Evolutionary conservation across 1,140 invertebrate species (phyloP).

Genomic region (Diploscapter pachys): DNA sequence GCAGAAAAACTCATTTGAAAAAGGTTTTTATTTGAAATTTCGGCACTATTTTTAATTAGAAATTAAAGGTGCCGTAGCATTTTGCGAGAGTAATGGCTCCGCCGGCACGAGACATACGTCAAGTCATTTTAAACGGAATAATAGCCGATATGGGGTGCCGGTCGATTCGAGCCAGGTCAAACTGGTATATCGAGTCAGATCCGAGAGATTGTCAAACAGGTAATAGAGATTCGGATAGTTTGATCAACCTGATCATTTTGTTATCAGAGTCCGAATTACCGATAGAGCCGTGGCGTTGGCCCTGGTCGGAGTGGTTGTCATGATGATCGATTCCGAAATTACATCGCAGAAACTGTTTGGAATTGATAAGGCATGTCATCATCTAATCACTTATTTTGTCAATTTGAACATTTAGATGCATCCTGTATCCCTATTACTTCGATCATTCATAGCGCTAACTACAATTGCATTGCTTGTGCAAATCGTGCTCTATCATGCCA

Average conservation of each 20-base stretch:
- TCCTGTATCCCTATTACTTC: conserved; percentile 43
- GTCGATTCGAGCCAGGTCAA: conserved; percentile 53
- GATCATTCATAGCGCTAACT: conserved; percentile 46
- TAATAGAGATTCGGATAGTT: background rate
- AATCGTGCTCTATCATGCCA: conserved; percentile 53
- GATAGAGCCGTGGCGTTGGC: conserved; percentile 20
- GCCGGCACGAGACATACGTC: conserved; percentile 22
- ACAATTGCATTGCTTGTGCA: conserved; percentile 51
- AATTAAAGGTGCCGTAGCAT: conserved; percentile 14
- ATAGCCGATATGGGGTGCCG: conserved; percentile 51
- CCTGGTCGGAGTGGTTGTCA: conserved; percentile 22
- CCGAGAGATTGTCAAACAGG: conserved; percentile 41
- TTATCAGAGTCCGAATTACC: conserved; percentile 14
- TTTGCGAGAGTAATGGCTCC: conserved; percentile 29
- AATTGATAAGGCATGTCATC: conserved; percentile 8
- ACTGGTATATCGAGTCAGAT: conserved; percentile 56
- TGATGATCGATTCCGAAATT: conserved; percentile 30
- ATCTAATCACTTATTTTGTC: background rate
- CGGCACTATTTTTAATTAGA: background rate
- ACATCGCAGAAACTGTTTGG: conserved; percentile 23
- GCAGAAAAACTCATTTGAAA: conserved; percentile 18
- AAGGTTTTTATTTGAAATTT: background rate
- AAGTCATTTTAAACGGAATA: conserved; percentile 36
- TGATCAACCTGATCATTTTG: background rate
- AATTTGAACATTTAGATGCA: conserved; percentile 4